Evolutionary conservation across 2,888 invertebrate species (phyloP).

Genomic region (Agrotis clavis): DNA sequence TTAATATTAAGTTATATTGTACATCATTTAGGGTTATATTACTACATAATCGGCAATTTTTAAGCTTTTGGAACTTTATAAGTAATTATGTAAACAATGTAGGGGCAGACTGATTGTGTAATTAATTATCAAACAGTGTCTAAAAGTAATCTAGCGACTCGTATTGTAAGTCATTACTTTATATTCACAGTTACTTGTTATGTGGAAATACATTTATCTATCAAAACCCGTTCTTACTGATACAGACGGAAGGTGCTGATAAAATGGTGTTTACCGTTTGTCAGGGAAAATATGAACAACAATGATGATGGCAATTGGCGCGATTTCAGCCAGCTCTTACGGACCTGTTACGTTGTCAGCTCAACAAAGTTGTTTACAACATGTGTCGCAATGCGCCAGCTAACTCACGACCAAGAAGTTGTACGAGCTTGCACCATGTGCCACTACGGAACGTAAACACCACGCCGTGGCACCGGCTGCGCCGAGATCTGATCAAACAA

Average conservation of each 20-base stretch:
- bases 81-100: constrained; percentile 2
- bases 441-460: constrained; percentile 81
- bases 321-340: constrained; percentile 25
- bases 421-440: constrained; percentile 75
- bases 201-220: constrained; percentile 40
- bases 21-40: not conserved
- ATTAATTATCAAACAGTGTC: constrained; percentile 25
- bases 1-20: not conserved
- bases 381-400: constrained; percentile 80
- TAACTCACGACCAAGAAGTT: constrained; percentile 64
- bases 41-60: not conserved
- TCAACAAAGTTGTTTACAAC: constrained; percentile 78
- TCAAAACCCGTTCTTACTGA: constrained; percentile 47
- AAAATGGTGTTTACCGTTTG: constrained; percentile 32
- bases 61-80: constrained; percentile 1
- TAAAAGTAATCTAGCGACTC: constrained; percentile 36
- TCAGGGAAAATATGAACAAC: constrained; percentile 28
- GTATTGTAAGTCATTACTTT: constrained; percentile 18
- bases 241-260: constrained; percentile 28
- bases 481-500: constrained; percentile 71
- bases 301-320: constrained; percentile 33
- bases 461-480: constrained; percentile 60
- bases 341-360: constrained; percentile 35
- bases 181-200: constrained; percentile 34
- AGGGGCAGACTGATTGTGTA: constrained; percentile 1